A percentile compares a stretch with the other conserved stretches of the same genome.
Evolutionary conservation across 2,797 vertebrate species (phyloP).

Genomic region (Poliocrania exsul): DNA sequence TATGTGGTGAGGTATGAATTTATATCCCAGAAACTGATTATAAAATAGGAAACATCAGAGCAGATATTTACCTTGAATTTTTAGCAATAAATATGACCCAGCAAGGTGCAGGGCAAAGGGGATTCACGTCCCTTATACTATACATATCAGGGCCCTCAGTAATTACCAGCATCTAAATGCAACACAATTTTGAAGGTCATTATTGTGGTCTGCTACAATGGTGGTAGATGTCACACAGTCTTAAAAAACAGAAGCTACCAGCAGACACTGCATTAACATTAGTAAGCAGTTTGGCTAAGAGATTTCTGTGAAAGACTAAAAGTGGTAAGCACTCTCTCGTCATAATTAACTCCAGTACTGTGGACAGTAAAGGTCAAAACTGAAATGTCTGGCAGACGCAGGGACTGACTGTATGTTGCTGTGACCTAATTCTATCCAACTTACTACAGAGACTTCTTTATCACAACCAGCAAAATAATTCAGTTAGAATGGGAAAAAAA

Average conservation of each 20-base stretch:
- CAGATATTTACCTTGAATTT: background rate
- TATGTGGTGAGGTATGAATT: background rate
- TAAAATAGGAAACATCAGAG: background rate
- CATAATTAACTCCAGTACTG: background rate
- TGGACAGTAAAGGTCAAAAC: constrained; percentile 46
- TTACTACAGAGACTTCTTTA: constrained; percentile 58
- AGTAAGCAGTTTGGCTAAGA: background rate
- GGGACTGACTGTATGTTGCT: constrained; percentile 3
- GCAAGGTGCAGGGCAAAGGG: background rate
- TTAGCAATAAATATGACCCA: background rate
- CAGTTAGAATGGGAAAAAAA: background rate
- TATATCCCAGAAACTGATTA: background rate
- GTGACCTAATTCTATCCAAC: constrained; percentile 54
- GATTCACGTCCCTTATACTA: background rate
- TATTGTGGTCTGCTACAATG: background rate
- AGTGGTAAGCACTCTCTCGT: background rate
- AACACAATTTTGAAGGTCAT: background rate
- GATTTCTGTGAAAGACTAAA: background rate
- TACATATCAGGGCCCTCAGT: background rate
- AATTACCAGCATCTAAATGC: background rate
- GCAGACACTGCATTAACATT: background rate
- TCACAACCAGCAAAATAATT: constrained; percentile 14
- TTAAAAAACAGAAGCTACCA: background rate
- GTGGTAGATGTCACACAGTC: background rate
- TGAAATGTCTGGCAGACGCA: constrained; percentile 37